phyloP scores from a whole-genome alignment of 2,797 vertebrate genomes.

The Hafferia zeledoni region DNA sequence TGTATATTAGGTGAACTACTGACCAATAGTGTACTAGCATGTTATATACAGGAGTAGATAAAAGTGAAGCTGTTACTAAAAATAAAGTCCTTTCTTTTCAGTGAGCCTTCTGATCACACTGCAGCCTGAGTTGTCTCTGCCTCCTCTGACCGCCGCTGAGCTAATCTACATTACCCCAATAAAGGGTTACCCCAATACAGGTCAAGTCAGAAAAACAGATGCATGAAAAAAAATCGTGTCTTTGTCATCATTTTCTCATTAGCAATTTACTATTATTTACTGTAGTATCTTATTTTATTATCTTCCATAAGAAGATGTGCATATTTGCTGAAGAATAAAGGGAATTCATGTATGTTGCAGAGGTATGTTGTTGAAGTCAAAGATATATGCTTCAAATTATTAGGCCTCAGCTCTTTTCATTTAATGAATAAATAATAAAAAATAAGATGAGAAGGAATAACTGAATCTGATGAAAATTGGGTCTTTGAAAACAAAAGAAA shows the following conservation, averaged over 20 bases:
- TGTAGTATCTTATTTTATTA: neutral
- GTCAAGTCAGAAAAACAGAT: neutral
- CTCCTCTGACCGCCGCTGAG: too few species aligned
- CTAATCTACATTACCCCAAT: too few species aligned
- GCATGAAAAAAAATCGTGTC: neutral
- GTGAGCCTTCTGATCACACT: too few species aligned
- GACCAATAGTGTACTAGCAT: too few species aligned
- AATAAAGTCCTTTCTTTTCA: too few species aligned
- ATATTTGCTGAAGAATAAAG: neutral
- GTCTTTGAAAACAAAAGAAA: neutral
- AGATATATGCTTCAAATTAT: conserved; percentile 19
- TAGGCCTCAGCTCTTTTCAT: neutral
- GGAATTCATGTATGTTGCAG: neutral
- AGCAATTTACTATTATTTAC: neutral
- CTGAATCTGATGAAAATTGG: neutral
- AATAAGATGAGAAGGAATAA: neutral
- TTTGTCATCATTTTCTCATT: neutral
- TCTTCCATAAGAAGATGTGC: neutral
- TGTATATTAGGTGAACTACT: too few species aligned
- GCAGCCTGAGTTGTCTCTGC: too few species aligned
- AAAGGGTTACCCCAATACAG: neutral
- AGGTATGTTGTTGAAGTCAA: neutral
- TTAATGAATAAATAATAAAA: conserved; percentile 17
- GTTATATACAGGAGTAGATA: too few species aligned
- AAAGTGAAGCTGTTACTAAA: too few species aligned